Evolutionary conservation across 2,888 invertebrate genomes (phyloP).

Genomic region (Ligdia adustata): DNA sequence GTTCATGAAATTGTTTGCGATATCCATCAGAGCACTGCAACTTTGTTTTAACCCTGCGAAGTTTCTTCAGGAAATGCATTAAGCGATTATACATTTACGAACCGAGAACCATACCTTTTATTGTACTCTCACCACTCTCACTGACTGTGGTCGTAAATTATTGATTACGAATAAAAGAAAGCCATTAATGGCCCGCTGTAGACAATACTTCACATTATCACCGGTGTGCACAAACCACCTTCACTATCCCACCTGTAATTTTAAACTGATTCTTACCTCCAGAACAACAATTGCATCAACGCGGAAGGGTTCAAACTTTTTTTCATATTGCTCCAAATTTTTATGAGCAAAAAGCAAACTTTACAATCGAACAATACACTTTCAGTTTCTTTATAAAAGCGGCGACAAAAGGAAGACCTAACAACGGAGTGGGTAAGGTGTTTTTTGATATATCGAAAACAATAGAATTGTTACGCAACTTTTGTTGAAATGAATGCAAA

Average conservation of each 20-base stretch:
- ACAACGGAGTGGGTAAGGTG: constrained; percentile 68
- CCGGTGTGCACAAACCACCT: constrained; percentile 68
- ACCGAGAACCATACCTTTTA: constrained; percentile 51
- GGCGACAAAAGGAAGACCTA: constrained; percentile 51
- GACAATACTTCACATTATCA: constrained; percentile 73
- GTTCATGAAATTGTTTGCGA: constrained; percentile 14
- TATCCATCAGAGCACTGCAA: constrained; percentile 11
- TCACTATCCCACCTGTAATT: constrained; percentile 81
- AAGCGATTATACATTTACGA: constrained; percentile 29
- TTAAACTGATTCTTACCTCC: constrained; percentile 65
- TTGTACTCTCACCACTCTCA: constrained; percentile 48
- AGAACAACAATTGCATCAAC: constrained; percentile 59
- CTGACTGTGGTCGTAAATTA: constrained; percentile 71
- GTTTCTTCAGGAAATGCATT: constrained; percentile 5
- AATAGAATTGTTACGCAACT: constrained; percentile 65
- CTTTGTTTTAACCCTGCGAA: constrained; percentile 6
- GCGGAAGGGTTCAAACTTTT: constrained; percentile 75
- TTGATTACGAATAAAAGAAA: constrained; percentile 73
- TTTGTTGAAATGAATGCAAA: constrained; percentile 62
- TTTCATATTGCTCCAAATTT: constrained; percentile 78
- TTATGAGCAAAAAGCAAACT: constrained; percentile 67
- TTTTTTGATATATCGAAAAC: constrained; percentile 69
- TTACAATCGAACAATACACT: constrained; percentile 72
- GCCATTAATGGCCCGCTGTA: constrained; percentile 64
- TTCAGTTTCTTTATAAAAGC: constrained; percentile 82